Percentiles rank a stretch among this genome's conserved stretches.
Conservation (phyloP, 92 coral and sea anemone species). For the Epizoanthus scotinus region DNA sequence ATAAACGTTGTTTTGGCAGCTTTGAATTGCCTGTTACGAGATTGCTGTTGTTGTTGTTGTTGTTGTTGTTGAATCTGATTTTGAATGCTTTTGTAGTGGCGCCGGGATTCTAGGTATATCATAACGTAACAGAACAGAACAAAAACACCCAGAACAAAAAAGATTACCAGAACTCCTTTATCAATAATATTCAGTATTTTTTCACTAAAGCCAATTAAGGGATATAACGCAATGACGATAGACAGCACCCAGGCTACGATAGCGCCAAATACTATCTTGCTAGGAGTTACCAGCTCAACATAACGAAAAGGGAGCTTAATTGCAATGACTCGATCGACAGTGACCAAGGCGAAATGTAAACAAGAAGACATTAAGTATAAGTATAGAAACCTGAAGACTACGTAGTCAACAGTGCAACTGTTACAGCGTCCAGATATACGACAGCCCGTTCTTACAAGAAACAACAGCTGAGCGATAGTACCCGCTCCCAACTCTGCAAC, state of each 20-base stretch:
- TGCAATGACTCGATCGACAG: slow-evolving; percentile 5
- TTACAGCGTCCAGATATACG: no score
- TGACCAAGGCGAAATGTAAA: slow-evolving; percentile 1
- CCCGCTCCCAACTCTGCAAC: no score
- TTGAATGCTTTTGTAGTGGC: no score
- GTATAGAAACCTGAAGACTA: background rate
- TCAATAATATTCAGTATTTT: background rate
- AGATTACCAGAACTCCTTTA: background rate
- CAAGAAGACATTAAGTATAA: background rate
- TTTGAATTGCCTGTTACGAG: background rate
- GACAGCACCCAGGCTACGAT: background rate
- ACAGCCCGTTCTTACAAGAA: no score
- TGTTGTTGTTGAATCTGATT: no score
- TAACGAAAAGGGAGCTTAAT: slow-evolving; percentile 1
- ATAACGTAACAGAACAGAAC: no score
- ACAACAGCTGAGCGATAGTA: no score
- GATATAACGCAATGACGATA: background rate
- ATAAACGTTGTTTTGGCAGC: no score
- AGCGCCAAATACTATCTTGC: background rate
- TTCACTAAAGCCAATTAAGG: background rate
- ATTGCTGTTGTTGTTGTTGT: background rate
- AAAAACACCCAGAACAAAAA: no score
- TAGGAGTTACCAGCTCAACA: background rate
- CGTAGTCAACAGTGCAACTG: no score
- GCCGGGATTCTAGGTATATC: no score